phyloP scores from a whole-genome alignment of 2,797 vertebrate genomes.

The Tokudaia tokunoshimensis region DNA sequence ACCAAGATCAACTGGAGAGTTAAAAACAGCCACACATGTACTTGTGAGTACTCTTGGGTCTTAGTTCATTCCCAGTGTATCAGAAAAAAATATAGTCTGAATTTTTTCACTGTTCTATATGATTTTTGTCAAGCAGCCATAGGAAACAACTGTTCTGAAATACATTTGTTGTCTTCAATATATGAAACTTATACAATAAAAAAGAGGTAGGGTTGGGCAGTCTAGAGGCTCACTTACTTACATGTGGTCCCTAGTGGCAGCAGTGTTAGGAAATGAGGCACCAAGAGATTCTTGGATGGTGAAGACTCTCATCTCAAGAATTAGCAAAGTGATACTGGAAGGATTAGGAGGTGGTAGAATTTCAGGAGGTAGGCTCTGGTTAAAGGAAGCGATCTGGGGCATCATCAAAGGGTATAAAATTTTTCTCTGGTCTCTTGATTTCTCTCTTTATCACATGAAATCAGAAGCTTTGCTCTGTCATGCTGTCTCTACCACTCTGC shows the following conservation, averaged over 20 bases:
- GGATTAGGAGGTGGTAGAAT: background rate
- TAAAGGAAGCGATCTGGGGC: background rate
- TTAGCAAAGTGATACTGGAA: background rate
- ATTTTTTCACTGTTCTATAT: background rate
- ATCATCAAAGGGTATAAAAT: background rate
- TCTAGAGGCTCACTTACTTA: background rate
- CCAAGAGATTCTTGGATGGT: background rate
- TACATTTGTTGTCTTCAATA: background rate
- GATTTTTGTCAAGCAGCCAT: slow-evolving; percentile 52
- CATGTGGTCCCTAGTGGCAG: background rate
- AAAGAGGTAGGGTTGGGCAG: background rate
- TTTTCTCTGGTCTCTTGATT: background rate
- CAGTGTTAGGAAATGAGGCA: background rate
- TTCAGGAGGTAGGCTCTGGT: background rate
- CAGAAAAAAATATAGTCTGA: background rate
- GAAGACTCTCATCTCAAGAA: background rate
- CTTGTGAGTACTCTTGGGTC: background rate
- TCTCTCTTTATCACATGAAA: background rate
- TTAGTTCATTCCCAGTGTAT: slow-evolving; percentile 17
- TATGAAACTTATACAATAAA: background rate
- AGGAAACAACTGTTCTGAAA: slow-evolving; percentile 14
- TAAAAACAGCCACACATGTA: background rate
- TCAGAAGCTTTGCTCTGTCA: background rate
- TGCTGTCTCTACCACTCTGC: no score
- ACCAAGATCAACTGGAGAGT: slow-evolving; percentile 29